Conservation (phyloP, 2,797 vertebrate genomes). For the Clarias laeviceps region DNA sequence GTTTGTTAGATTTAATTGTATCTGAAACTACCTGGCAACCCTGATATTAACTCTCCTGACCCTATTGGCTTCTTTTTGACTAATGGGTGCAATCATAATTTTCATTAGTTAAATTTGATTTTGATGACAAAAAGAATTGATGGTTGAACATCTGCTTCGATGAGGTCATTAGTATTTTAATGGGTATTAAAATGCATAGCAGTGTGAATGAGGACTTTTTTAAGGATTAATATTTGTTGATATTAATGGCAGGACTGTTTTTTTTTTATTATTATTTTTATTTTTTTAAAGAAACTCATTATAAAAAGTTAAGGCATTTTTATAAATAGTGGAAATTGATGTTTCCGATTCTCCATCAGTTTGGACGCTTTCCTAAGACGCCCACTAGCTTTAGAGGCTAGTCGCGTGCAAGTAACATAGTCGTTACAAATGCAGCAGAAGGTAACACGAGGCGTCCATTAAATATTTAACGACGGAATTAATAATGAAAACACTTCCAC, state of each 20-base stretch:
- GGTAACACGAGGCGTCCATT: conserved; percentile 68
- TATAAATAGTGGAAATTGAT: no score
- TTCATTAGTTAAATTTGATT: no score
- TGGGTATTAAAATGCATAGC: neutral
- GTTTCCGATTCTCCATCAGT: neutral
- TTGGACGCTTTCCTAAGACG: neutral
- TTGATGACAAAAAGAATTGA: neutral
- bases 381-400: neutral
- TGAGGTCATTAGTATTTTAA: neutral
- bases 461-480: conserved; percentile 71
- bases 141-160: neutral
- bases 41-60: neutral
- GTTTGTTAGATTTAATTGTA: no score
- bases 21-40: neutral
- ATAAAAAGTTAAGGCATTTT: no score
- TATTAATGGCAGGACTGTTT: neutral
- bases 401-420: neutral
- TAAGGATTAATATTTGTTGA: neutral
- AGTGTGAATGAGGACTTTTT: neutral
- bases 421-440: conserved; percentile 15
- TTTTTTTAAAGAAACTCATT: no score
- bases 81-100: neutral
- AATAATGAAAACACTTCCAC: conserved; percentile 71
- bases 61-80: neutral
- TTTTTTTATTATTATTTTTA: no score